Base-by-base conservation (phyloP, 2,888 invertebrate species). In the Escarpia spicata region DNA sequence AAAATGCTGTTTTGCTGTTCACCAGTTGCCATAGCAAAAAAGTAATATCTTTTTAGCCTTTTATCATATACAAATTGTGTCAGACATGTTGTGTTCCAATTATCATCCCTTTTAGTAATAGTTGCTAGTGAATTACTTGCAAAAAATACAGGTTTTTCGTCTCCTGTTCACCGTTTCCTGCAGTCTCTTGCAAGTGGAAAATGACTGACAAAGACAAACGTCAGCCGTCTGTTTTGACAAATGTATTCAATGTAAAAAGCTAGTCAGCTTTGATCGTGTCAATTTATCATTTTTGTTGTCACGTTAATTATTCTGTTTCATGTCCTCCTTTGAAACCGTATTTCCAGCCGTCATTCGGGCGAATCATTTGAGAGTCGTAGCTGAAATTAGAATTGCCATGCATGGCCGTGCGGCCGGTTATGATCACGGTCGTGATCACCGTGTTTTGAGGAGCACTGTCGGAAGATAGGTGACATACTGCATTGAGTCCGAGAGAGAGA, bases 221-320 rank as follows among this genome's bases (percentile, higher is more conserved):
- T 19, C 75, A 75, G 75, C 75, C 75, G 75, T 75, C 75, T 15
- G 75, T 75, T 75, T 75, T 75, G 75, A 75, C 75, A 75, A 75
- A 75, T 75, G 75, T 19, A 75, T 75, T 75, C 26, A 6, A 19
- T n/a, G n/a, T 75, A 75, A 4, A 75, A 75, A 75, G 75, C 75
- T 75, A 75, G 75, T 75, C 75, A 75, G 75, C 75, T 75, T 75
- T 75, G 75, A 75, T 75, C 75, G 2, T n/a, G 75, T 75, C 75
- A 75, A 75, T 75, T 75, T 75, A 75, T 75, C 75, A 75, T 75
- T 75, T 75, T 75, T 75, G 75, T 75, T 75, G 75, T 75, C 75
- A 75, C 75, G 75, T 75, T 75, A 75, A 75, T 75, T 75, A 75
- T 75, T 75, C 75, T 75, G 75, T 75, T 75, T 75, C 19, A 75